These are phyloP conservation scores for Ennomos erosarius DNA, from an alignment of 2,888 invertebrate species.

Conservation along the genomic window DNA sequence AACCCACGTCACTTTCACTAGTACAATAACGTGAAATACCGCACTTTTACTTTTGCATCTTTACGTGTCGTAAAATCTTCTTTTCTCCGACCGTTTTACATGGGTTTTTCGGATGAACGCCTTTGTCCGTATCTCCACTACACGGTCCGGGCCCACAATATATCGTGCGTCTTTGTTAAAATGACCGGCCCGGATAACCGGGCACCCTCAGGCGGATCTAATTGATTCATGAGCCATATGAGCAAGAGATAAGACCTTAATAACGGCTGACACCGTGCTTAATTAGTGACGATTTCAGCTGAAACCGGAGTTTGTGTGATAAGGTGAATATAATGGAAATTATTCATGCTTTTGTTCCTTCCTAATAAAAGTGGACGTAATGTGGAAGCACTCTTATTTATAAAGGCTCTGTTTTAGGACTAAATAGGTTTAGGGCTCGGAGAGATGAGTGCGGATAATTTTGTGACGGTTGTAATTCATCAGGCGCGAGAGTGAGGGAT, in stretches of 20 bases:
- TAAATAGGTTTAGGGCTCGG: conserved; percentile 31
- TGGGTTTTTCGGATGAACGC: conserved; percentile 46
- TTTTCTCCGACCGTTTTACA: conserved; percentile 40
- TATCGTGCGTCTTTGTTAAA: conserved; percentile 51
- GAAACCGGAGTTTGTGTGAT: conserved; percentile 45
- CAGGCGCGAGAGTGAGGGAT: conserved; percentile 19
- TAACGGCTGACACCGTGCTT: conserved; percentile 59
- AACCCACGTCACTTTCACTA: conserved; percentile 25
- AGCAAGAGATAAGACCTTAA: conserved; percentile 59
- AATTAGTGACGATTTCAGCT: conserved; percentile 55
- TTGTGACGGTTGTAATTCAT: conserved; percentile 30
- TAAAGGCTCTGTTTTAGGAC: conserved; percentile 22
- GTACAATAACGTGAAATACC: conserved; percentile 32
- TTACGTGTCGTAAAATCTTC: conserved; percentile 39
- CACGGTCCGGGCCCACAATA: conserved; percentile 44
- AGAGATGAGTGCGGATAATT: conserved; percentile 32
- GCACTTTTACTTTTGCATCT: conserved; percentile 35
- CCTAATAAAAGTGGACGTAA: conserved; percentile 40
- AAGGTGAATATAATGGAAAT: conserved; percentile 35
- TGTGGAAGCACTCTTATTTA: conserved; percentile 33
- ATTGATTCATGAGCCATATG: conserved; percentile 67
- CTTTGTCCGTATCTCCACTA: conserved; percentile 43
- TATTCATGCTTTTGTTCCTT: conserved; percentile 34
- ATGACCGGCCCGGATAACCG: conserved; percentile 32
- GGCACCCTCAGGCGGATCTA: conserved; percentile 48